phyloP scores from a whole-genome alignment of 1,140 invertebrate species.

The Anoplophora glabripennis region DNA sequence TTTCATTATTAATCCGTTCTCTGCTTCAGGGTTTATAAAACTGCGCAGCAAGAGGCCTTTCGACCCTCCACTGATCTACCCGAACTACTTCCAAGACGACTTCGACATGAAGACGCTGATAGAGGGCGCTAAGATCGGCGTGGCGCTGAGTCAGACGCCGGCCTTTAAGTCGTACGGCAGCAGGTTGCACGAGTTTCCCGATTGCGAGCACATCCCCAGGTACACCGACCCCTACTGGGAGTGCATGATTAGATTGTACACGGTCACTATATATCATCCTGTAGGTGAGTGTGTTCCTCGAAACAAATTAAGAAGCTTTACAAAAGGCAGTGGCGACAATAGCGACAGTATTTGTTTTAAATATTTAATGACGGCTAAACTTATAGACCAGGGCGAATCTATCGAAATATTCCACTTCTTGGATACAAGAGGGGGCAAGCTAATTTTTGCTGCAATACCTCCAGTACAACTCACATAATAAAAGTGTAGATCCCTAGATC shows the following conservation, averaged over 20 bases:
- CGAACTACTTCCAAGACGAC: conserved; percentile 83
- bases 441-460: too few relatives aligned
- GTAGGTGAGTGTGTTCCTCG: conserved; percentile 51
- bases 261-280: conserved; percentile 82
- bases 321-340: too few relatives aligned
- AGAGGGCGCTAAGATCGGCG: conserved; percentile 78
- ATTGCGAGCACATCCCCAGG: conserved; percentile 62
- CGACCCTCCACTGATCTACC: conserved; percentile 88
- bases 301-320: neutral
- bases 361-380: too few relatives aligned
- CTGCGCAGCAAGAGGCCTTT: conserved; percentile 80
- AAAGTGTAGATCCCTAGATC: too few relatives aligned
- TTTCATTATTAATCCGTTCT: too few relatives aligned
- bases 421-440: too few relatives aligned
- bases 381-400: too few relatives aligned
- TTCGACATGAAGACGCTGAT: conserved; percentile 75
- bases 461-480: too few relatives aligned
- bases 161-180: conserved; percentile 70
- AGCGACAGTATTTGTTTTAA: too few relatives aligned
- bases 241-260: conserved; percentile 79
- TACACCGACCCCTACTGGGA: conserved; percentile 77
- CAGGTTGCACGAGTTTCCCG: conserved; percentile 67
- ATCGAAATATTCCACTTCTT: too few relatives aligned
- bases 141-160: conserved; percentile 70
- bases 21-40: conserved; percentile 56